Evolutionary conservation across 2,888 invertebrate species (phyloP).

Genomic region (Pterostichus niger): DNA sequence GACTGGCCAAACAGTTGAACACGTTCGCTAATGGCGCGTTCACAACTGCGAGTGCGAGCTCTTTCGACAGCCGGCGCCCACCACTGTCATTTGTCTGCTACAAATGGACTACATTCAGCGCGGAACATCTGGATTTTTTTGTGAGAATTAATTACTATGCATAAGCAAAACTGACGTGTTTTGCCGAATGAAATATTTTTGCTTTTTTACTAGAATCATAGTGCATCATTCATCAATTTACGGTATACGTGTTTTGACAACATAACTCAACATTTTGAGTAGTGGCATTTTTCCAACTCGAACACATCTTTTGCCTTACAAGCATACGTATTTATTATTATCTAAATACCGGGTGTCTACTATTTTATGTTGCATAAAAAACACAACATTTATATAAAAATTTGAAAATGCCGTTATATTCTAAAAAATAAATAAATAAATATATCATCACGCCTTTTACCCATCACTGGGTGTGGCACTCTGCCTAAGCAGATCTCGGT

Average conservation of each 20-base stretch:
- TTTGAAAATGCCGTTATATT: too few species aligned
- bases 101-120: slow-evolving; percentile 50
- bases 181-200: slow-evolving; percentile 27
- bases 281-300: too few species aligned
- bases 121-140: slow-evolving; percentile 47
- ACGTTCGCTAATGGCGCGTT: slow-evolving; percentile 36
- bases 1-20: slow-evolving; percentile 24
- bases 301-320: too few species aligned
- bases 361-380: too few species aligned
- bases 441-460: too few species aligned
- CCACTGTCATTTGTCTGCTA: slow-evolving; percentile 45
- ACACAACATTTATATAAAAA: too few species aligned
- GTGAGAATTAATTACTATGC: slow-evolving; percentile 34
- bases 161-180: slow-evolving; percentile 41
- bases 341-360: too few species aligned
- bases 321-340: too few species aligned
- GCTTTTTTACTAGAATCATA: slow-evolving; percentile 30
- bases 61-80: slow-evolving; percentile 20
- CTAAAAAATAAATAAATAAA: too few species aligned
- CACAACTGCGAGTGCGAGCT: slow-evolving; percentile 17
- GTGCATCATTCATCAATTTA: slow-evolving; percentile 20
- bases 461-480: too few species aligned
- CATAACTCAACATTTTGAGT: neutral
- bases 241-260: slow-evolving; percentile 3
- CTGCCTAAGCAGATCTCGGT: too few species aligned